These are phyloP conservation scores for Chromobotia macracanthus DNA, from an alignment of 2,797 vertebrate species.

Conservation along the genomic window DNA sequence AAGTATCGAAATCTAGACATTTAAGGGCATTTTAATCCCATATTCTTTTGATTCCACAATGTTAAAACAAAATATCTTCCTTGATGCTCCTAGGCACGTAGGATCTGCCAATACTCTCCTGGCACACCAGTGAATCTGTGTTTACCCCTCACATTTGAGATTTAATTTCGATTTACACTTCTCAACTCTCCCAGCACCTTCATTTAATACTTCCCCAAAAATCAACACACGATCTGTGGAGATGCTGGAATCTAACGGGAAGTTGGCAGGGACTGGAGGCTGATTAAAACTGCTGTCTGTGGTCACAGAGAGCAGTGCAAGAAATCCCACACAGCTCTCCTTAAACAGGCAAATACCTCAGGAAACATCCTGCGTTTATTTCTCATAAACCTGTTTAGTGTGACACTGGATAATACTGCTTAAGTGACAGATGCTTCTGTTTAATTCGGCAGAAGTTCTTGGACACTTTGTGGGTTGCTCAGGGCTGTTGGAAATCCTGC, in stretches of 20 bases:
- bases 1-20: no score
- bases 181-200: neutral
- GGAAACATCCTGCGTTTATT: slow-evolving; percentile 72
- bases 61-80: slow-evolving; percentile 22
- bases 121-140: slow-evolving; percentile 13
- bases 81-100: neutral
- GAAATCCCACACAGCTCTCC: slow-evolving; percentile 61
- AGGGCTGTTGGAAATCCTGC: slow-evolving; percentile 66
- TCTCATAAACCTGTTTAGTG: slow-evolving; percentile 76
- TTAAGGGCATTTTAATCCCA: no score
- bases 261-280: slow-evolving; percentile 68
- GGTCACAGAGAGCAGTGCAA: slow-evolving; percentile 55
- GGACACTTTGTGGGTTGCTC: slow-evolving; percentile 56
- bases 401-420: slow-evolving; percentile 69
- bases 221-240: slow-evolving; percentile 16
- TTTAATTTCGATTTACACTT: slow-evolving; percentile 12
- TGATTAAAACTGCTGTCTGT: slow-evolving; percentile 69
- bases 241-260: slow-evolving; percentile 55
- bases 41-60: neutral
- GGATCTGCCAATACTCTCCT: slow-evolving; percentile 15
- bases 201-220: neutral
- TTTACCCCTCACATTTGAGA: slow-evolving; percentile 29
- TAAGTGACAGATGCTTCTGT: slow-evolving; percentile 75
- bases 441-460: slow-evolving; percentile 63
- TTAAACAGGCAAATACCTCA: slow-evolving; percentile 65